Conservation (phyloP, 1,140 invertebrate species). For the Pseudobourletiella spinata region DNA sequence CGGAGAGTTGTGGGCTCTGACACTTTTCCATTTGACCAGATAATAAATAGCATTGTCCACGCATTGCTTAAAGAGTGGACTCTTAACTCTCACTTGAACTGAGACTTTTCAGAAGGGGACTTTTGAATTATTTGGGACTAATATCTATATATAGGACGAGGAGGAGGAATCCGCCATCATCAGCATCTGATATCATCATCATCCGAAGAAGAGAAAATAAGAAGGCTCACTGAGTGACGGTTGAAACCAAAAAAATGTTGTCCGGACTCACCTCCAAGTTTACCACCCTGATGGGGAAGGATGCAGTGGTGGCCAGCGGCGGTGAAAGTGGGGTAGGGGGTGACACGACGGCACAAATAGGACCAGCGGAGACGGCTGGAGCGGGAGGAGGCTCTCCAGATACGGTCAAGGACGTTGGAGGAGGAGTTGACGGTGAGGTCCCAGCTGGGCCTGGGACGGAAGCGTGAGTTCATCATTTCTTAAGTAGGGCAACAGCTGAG, state of each 20-base stretch:
- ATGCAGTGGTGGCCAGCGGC: not conserved
- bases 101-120: not conserved
- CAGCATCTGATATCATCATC: not conserved
- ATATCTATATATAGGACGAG: not conserved
- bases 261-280: conserved; percentile 21
- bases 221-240: not conserved
- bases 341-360: conserved; percentile 7
- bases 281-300: not conserved
- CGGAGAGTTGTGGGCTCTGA: too few relatives aligned
- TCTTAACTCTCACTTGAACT: not conserved
- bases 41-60: too few relatives aligned
- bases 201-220: not conserved
- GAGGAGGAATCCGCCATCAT: not conserved
- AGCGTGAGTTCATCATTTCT: not conserved
- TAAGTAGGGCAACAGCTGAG: not conserved
- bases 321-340: conserved; percentile 5
- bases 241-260: conserved; percentile 11
- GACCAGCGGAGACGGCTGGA: conserved; percentile 1
- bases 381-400: conserved; percentile 1
- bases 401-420: not conserved
- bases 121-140: not conserved
- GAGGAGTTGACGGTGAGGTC: not conserved
- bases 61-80: too few relatives aligned
- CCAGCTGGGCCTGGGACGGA: not conserved
- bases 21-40: too few relatives aligned